Conservation (phyloP, 1,140 invertebrate genomes). For the Radopholus similis region DNA sequence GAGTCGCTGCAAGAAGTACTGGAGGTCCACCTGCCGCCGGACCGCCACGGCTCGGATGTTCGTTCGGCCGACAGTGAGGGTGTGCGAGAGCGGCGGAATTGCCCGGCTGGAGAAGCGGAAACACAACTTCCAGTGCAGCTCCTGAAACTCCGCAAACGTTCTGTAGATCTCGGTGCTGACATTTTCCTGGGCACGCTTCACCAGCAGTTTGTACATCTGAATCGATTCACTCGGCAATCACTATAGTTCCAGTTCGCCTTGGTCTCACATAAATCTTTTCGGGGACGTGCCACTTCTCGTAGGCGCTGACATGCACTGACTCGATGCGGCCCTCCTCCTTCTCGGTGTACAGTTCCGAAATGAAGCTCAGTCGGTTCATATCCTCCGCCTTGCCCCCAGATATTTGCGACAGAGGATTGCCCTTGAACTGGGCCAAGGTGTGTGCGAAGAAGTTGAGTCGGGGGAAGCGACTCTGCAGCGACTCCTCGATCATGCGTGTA, state of each 20-base stretch:
- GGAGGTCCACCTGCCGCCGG: slow-evolving; percentile 38
- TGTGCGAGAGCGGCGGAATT: slow-evolving; percentile 18
- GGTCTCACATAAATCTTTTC: slow-evolving; percentile 91
- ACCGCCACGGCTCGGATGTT: slow-evolving; percentile 29
- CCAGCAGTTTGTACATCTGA: slow-evolving; percentile 78
- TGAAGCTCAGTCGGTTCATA: slow-evolving; percentile 81
- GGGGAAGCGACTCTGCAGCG: slow-evolving; percentile 44
- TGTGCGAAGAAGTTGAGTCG: slow-evolving; percentile 56
- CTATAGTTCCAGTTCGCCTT: too few species aligned
- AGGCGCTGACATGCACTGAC: slow-evolving; percentile 78
- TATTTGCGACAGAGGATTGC: slow-evolving; percentile 28
- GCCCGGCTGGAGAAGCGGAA: slow-evolving; percentile 32
- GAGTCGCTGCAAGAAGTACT: slow-evolving; percentile 32
- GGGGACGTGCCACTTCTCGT: slow-evolving; percentile 89
- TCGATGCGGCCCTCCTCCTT: slow-evolving; percentile 81
- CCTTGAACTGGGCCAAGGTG: slow-evolving; percentile 77
- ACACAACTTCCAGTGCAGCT: slow-evolving; percentile 33
- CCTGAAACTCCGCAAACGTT: slow-evolving; percentile 32
- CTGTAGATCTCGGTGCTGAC: slow-evolving; percentile 18
- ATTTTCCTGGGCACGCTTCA: slow-evolving; percentile 67
- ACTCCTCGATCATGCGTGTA: slow-evolving; percentile 74
- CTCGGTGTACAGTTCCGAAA: slow-evolving; percentile 85
- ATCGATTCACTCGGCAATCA: too few species aligned
- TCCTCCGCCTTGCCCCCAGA: slow-evolving; percentile 71
- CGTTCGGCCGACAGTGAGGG: slow-evolving; percentile 20